These are phyloP conservation scores for Brachyptera putata DNA, from an alignment of 2,888 invertebrate genomes.

Conservation along the genomic window DNA sequence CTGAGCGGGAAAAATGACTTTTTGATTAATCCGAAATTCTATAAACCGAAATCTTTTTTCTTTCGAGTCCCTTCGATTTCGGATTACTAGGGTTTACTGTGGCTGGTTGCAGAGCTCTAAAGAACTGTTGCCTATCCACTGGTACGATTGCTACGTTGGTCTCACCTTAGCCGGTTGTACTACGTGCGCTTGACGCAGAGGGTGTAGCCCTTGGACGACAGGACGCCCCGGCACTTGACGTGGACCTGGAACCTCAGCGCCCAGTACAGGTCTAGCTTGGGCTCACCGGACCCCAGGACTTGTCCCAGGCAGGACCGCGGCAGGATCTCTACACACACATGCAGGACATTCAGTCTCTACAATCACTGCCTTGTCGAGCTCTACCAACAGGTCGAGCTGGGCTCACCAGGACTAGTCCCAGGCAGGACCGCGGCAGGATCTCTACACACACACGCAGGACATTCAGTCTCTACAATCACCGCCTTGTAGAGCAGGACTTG, in stretches of 20 bases:
- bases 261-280: constrained; percentile 59
- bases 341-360: too few relatives aligned
- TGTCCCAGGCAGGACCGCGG: constrained; percentile 55
- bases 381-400: constrained; percentile 61
- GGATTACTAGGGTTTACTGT: too few relatives aligned
- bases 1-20: too few relatives aligned
- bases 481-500: constrained; percentile 63
- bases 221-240: constrained; percentile 85
- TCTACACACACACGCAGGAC: too few relatives aligned
- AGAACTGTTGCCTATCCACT: too few relatives aligned
- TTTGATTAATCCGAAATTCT: too few relatives aligned
- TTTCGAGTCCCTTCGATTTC: too few relatives aligned
- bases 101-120: too few relatives aligned
- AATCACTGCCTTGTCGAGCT: too few relatives aligned
- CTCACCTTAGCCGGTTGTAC: too few relatives aligned
- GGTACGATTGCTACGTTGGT: too few relatives aligned
- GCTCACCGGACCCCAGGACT: constrained; percentile 48
- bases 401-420: constrained; percentile 54
- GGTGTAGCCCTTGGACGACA: constrained; percentile 87
- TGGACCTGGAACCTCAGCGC: constrained; percentile 78
- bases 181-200: constrained; percentile 40
- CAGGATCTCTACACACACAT: constrained; percentile 56
- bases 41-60: too few relatives aligned
- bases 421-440: constrained; percentile 52
- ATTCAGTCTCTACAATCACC: constrained; percentile 38